A percentile compares a stretch with the other conserved stretches of the same genome.
phyloP scores from a whole-genome alignment of 2,797 vertebrate species.

The Moxostoma hubbsi region DNA sequence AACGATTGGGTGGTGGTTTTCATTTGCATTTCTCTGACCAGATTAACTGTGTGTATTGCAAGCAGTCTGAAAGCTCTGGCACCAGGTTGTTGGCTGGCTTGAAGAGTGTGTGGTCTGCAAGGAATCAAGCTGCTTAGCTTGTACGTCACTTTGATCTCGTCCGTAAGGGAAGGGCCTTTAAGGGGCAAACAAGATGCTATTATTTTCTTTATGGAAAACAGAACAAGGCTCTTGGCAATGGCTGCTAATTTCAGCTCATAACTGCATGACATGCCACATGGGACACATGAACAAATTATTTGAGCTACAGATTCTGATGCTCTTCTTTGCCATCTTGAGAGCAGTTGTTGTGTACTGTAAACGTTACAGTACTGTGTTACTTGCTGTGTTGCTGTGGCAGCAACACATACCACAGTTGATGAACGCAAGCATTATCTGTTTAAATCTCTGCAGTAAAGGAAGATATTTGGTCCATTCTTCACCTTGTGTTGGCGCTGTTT shows the following conservation, averaged over 20 bases:
- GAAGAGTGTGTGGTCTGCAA: constrained; percentile 65
- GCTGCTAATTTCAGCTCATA: constrained; percentile 44
- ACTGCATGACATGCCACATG: not conserved
- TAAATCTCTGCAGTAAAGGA: constrained; percentile 15
- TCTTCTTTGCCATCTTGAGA: not conserved
- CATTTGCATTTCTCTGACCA: constrained; percentile 71
- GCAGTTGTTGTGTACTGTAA: constrained; percentile 2
- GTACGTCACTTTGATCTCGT: constrained; percentile 62
- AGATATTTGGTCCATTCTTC: constrained; percentile 29
- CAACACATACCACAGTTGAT: not conserved
- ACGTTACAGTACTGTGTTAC: not conserved
- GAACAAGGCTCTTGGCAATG: constrained; percentile 44
- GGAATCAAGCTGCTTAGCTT: constrained; percentile 61
- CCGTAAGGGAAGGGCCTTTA: constrained; percentile 54
- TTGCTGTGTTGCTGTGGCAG: not conserved
- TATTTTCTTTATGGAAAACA: constrained; percentile 56
- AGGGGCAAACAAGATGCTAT: constrained; percentile 63
- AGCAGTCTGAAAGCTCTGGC: constrained; percentile 65
- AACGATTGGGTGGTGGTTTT: constrained; percentile 71
- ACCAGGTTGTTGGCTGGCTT: constrained; percentile 69
- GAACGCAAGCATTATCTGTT: not conserved
- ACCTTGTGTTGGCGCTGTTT: constrained; percentile 42
- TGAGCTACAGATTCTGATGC: not conserved
- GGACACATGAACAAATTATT: constrained; percentile 20
- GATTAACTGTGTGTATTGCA: constrained; percentile 71